Evolutionary conservation across 1,140 invertebrate genomes (phyloP).

Genomic region (Drosophila chauvacae): DNA sequence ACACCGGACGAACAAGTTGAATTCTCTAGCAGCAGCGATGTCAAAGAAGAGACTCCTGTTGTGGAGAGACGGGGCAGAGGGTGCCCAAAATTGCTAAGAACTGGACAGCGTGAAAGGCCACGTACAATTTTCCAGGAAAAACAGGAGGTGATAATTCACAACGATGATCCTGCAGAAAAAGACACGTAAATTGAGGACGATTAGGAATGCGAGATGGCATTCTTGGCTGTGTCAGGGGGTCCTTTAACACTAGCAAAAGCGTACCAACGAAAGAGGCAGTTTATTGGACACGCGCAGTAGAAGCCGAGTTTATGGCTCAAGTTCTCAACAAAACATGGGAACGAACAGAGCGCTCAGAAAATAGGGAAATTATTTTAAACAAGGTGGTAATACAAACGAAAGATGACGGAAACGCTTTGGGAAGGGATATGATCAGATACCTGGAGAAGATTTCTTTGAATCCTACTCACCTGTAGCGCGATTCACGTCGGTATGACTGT

Average conservation of each 20-base stretch:
- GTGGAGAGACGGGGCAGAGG: too few relatives aligned
- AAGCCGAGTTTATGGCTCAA: neutral
- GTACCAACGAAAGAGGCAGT: neutral
- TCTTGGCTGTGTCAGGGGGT: neutral
- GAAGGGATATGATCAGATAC: too few relatives aligned
- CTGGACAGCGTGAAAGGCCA: too few relatives aligned
- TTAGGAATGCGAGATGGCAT: neutral
- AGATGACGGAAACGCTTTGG: neutral
- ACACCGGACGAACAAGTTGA: too few relatives aligned
- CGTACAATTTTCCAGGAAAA: too few relatives aligned
- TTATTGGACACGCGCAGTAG: neutral
- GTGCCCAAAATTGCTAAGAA: too few relatives aligned
- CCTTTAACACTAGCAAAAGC: neutral
- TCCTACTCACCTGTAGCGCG: too few relatives aligned
- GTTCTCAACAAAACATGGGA: neutral
- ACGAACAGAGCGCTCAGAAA: neutral
- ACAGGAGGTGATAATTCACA: neutral
- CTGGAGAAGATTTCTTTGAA: too few relatives aligned
- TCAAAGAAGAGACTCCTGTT: too few relatives aligned
- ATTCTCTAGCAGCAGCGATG: too few relatives aligned
- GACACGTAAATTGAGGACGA: neutral
- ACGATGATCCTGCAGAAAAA: neutral
- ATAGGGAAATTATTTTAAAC: neutral
- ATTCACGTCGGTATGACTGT: neutral
- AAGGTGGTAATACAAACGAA: conserved; percentile 4